A percentile compares a stretch with the other conserved stretches of the same genome.
phyloP scores from a whole-genome alignment of 2,797 vertebrate species.

The Propithecus deckenii region DNA sequence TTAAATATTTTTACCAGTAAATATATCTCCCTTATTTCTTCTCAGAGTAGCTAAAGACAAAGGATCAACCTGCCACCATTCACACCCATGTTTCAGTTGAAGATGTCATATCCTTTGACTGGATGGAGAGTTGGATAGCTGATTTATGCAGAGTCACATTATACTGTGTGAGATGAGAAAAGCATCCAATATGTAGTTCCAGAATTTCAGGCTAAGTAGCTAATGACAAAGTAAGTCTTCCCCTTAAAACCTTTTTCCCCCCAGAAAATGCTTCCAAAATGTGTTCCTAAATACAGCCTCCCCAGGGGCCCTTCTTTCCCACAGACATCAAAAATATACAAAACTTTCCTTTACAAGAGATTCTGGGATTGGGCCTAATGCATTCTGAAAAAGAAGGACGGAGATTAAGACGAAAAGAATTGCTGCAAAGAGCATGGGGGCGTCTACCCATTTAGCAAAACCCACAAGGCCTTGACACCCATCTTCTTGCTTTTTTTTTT shows the following conservation, averaged over 20 bases:
- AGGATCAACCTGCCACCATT: not conserved
- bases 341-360: constrained; percentile 54
- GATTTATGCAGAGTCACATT: not conserved
- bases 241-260: not conserved
- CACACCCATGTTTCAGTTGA: not conserved
- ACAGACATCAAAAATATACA: constrained; percentile 73
- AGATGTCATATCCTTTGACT: not conserved
- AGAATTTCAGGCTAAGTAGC: constrained; percentile 16
- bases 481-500: constrained; percentile 10
- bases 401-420: constrained; percentile 73
- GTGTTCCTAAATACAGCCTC: constrained; percentile 49
- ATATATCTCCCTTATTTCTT: not conserved
- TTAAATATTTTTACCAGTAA: not conserved
- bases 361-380: constrained; percentile 52
- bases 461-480: constrained; percentile 65
- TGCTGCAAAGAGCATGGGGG: constrained; percentile 44
- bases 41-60: not conserved
- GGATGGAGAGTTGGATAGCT: not conserved
- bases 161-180: not conserved
- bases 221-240: not conserved
- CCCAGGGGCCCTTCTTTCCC: constrained; percentile 63
- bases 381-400: constrained; percentile 60
- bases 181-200: not conserved
- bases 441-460: constrained; percentile 66
- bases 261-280: constrained; percentile 50